These are phyloP conservation scores for Hoplodrina ambigua DNA, from an alignment of 2,888 invertebrate genomes.

Conservation along the genomic window DNA sequence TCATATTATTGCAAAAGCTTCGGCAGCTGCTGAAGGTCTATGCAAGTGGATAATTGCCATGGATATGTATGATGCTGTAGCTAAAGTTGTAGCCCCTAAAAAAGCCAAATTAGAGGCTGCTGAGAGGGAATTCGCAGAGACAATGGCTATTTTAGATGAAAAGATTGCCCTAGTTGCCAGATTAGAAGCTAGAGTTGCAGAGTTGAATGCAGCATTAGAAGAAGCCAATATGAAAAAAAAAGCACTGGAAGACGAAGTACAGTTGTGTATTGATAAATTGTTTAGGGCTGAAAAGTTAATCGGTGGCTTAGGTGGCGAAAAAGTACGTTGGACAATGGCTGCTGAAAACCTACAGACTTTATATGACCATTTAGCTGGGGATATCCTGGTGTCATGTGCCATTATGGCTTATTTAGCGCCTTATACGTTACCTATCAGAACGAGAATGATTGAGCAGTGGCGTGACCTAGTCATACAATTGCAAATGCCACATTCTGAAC, in stretches of 20 bases:
- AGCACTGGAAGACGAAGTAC: conserved; percentile 93
- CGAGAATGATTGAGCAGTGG: conserved; percentile 93
- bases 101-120: conserved; percentile 95
- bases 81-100: conserved; percentile 96
- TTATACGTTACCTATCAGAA: conserved; percentile 93
- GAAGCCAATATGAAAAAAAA: conserved; percentile 92
- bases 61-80: conserved; percentile 96
- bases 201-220: conserved; percentile 92
- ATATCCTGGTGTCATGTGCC: conserved; percentile 96
- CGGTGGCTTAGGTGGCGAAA: conserved; percentile 96
- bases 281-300: conserved; percentile 96
- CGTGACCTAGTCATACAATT: conserved; percentile 92
- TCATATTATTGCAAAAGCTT: conserved; percentile 95
- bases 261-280: conserved; percentile 95
- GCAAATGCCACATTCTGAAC: conserved; percentile 94
- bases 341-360: conserved; percentile 93
- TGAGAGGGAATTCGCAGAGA: conserved; percentile 94
- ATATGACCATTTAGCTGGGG: conserved; percentile 96
- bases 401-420: conserved; percentile 97
- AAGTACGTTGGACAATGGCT: conserved; percentile 95
- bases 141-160: conserved; percentile 95
- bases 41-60: conserved; percentile 98
- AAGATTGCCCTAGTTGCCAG: conserved; percentile 95
- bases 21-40: conserved; percentile 97
- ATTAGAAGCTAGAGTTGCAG: conserved; percentile 94